Evolutionary conservation across 2,113 vertebrate genomes (phyloP).

Genomic region (Onychostruthus taczanowskii): DNA sequence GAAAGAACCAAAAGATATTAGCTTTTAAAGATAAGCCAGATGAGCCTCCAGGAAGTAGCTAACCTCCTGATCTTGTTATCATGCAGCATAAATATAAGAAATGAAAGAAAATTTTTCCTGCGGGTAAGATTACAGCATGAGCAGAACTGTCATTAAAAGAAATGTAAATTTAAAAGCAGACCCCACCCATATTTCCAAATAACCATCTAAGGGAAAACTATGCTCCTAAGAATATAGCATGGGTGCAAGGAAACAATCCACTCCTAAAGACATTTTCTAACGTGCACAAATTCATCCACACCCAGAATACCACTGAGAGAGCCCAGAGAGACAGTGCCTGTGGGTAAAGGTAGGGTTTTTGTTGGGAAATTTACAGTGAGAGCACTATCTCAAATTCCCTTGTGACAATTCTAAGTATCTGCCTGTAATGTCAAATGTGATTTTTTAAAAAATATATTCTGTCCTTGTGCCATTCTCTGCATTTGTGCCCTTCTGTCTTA

Average conservation of each 20-base stretch:
- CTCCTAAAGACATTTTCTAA: not conserved
- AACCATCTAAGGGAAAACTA: not conserved
- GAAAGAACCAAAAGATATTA: not conserved
- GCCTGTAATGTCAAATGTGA: not conserved
- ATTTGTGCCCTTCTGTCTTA: not conserved
- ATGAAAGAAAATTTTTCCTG: not conserved
- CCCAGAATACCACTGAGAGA: not conserved
- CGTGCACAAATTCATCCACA: not conserved
- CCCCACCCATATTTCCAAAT: not conserved
- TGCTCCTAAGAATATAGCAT: not conserved
- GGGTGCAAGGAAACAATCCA: not conserved
- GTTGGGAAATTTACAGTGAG: not conserved
- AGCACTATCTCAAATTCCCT: not conserved
- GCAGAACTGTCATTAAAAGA: constrained; percentile 8
- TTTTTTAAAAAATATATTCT: not conserved
- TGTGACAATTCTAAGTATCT: not conserved
- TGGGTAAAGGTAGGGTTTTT: not conserved
- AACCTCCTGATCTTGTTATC: constrained; percentile 43
- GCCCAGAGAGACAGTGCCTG: not conserved
- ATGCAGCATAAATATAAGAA: not conserved
- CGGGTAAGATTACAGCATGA: not conserved
- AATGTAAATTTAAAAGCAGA: not conserved
- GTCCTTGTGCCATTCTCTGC: not conserved
- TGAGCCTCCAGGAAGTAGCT: constrained; percentile 2
- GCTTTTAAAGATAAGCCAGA: constrained; percentile 27